Evolutionary conservation across 2,797 vertebrate genomes (phyloP), one percentile per base, ranked within the genome.

Genomic region (Dendrocincla fuliginosa): DNA sequence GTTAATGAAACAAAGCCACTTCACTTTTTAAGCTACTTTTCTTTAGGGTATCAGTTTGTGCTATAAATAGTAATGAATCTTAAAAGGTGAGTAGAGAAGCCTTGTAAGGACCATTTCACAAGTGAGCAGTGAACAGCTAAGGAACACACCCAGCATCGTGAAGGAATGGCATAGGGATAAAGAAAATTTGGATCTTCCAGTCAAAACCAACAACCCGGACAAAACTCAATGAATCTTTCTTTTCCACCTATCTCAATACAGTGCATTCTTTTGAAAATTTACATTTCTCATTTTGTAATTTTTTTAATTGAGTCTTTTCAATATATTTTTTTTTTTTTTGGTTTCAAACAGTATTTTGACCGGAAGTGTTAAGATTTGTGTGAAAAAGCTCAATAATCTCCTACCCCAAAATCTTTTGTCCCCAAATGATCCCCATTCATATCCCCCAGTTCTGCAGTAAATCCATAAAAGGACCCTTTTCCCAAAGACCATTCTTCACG

Each of bases 141-240:
- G 27, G 55, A 86, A 77, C 6, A 8, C 6, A 30, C 2, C 3
- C 16, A 74, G 14, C 1, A 2, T 13, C 1, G 0, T 14, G 33
- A 87, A 90, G 42, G 30, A 87, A 84, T 44, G 20, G 12, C 33
- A 49, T 8, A 59, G 24, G 15, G 27, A 27, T 52, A 70, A 85
- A 68, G 17, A 80, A 15, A 85, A 80, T 61, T 74, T 68, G 23
- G 2, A 28, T 87, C 23, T 88, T 17, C 49, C 24, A 33, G 44
- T 63, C 33, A 87, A 89, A 89, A 57, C 17, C 25, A 77, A 53
- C 11, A 44, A 35, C 78, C 71, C 33, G 53, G 39, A 44, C 39
- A 75, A 82, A 87, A 65, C 14, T 35, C 18, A 20, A 1, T 14
- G 5, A 70, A 35, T 61, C 13, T 13, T 13, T 77, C 8, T 74